A percentile compares a stretch with the other conserved stretches of the same genome.
Evolutionary conservation across 2,797 vertebrate species (phyloP).

Genomic region (Alectoris magna): DNA sequence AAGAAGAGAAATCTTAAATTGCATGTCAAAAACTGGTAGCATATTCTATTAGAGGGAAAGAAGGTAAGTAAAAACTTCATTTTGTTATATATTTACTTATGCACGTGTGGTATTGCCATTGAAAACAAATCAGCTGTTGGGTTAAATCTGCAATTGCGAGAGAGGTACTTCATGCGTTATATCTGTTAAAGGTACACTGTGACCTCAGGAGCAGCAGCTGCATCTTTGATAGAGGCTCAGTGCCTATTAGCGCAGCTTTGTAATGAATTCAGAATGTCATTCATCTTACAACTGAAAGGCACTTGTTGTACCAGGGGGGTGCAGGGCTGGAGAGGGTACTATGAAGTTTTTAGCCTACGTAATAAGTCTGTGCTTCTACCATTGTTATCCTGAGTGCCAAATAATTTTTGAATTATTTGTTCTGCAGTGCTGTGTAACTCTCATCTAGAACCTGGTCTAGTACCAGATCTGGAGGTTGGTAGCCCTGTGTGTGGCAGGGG

Average conservation of each 20-base stretch:
- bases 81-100: background rate
- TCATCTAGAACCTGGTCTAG: too few relatives aligned
- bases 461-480: too few relatives aligned
- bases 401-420: background rate
- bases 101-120: background rate
- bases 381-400: background rate
- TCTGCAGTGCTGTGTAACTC: background rate
- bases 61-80: constrained; percentile 72
- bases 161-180: fast-evolving
- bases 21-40: background rate
- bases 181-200: background rate
- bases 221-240: background rate
- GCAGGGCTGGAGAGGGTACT: background rate
- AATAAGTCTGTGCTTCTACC: background rate
- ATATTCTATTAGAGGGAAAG: background rate
- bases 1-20: constrained; percentile 10
- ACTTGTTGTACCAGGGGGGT: fast-evolving
- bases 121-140: background rate
- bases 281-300: fast-evolving
- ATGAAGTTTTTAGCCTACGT: background rate
- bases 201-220: background rate
- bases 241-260: background rate
- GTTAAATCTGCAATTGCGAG: background rate
- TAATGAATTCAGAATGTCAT: too few relatives aligned
- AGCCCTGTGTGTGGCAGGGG: too few relatives aligned